Percentiles rank a stretch among this genome's conserved stretches.
phyloP scores from a whole-genome alignment of 2,888 invertebrate species.

The Aporophyla nigra region DNA sequence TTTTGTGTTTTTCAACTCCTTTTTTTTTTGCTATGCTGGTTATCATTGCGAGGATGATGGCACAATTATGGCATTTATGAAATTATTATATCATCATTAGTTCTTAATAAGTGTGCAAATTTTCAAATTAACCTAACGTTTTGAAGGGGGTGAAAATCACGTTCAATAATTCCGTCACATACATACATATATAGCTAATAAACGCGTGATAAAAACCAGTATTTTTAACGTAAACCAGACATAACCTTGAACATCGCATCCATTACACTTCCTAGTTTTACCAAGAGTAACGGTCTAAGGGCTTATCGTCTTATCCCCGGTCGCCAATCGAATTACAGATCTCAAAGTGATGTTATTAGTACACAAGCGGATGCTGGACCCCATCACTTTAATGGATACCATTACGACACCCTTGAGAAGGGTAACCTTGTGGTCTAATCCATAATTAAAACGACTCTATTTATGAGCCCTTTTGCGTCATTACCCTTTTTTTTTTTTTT shows the following conservation, averaged over 20 bases:
- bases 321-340: conserved; percentile 38
- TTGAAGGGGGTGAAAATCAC: no score
- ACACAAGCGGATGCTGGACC: conserved; percentile 7
- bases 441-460: conserved; percentile 27
- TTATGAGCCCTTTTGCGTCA: conserved; percentile 7
- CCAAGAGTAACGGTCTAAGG: conserved; percentile 6
- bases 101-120: no score
- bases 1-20: no score
- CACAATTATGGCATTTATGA: no score
- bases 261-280: conserved; percentile 14
- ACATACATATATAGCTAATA: no score
- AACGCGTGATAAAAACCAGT: not conserved
- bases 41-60: no score
- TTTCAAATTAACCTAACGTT: no score
- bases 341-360: conserved; percentile 42
- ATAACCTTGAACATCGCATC: not conserved
- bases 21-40: no score
- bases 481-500: no score
- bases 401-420: conserved; percentile 29
- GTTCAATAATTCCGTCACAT: no score
- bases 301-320: conserved; percentile 34
- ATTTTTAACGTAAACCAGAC: not conserved
- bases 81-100: no score
- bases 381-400: conserved; percentile 27
- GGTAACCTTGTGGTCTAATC: conserved; percentile 13